Base-by-base conservation (phyloP, 2,888 invertebrate species). In the Megalurothrips usitatus region DNA sequence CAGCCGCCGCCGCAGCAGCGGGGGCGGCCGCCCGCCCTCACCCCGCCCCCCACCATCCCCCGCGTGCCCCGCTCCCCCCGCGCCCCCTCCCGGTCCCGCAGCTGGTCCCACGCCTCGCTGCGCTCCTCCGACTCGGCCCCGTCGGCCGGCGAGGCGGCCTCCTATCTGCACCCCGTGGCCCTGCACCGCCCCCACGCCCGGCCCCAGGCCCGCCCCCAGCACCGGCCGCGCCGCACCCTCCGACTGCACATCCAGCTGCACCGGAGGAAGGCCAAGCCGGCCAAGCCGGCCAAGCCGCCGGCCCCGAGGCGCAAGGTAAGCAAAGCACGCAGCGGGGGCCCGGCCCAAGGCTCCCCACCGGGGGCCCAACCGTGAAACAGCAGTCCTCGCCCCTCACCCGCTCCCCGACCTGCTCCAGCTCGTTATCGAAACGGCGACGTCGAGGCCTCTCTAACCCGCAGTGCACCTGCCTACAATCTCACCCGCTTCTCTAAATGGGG, bases 231-330 rank as follows among this genome's bases (percentile, higher is more conserved):
- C 11, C 23, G 23, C 4, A 26, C 68, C 26, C 68, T 75, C 11
- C 68, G 68, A 8, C 68, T 75, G 26, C 68, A 75, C 68, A 75
- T 75, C 68, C 68, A 75, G 26, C 68, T 75, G 68, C 68, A 75
- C 68, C 68, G 68, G 26, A n/a, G 52, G 58, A n/a, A n/a, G 58
- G 58, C 58, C 34, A 43, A n/a, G 12, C 58, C 58, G 58, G n/a
- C n/a, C n/a, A n/a, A n/a, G n/a, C n/a, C n/a, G 58, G 58, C 58
- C 34, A 43, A n/a, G 12, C 58, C 58, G 58, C 14, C 17, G 58
- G 58, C 17, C 58, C 68, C 58, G 14, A 26, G 26, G 68, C 68
- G 68, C 23, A 75, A 75, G 68, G 68, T 75, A 75, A 75, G 68
- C n/a, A n/a, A 63, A 1, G 19, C 52, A 3, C 14, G 52, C 19